phyloP scores from a whole-genome alignment of 2,888 invertebrate species.

The Limnephilus rhombicus region DNA sequence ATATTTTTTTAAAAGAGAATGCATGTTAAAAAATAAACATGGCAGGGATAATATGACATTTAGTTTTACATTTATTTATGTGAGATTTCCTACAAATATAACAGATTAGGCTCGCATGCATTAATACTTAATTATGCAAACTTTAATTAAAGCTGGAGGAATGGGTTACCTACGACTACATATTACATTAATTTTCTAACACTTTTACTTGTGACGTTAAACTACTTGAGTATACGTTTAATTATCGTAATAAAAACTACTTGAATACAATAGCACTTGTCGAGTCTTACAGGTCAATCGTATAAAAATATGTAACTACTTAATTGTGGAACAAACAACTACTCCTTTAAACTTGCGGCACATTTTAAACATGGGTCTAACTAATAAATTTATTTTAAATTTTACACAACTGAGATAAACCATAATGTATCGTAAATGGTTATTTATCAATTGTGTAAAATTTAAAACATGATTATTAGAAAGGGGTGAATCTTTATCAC shows the following conservation, averaged over 20 bases:
- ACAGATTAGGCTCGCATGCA: not conserved
- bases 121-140: not conserved
- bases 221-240: conserved; percentile 1
- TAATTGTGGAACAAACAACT: not conserved
- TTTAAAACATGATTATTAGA: too few relatives aligned
- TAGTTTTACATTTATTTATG: not conserved
- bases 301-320: conserved; percentile 21
- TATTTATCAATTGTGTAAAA: too few relatives aligned
- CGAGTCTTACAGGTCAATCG: conserved; percentile 19
- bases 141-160: not conserved
- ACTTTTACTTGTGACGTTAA: not conserved
- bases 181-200: not conserved
- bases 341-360: not conserved
- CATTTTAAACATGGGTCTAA: not conserved
- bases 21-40: not conserved
- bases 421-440: too few relatives aligned
- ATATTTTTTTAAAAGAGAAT: not conserved
- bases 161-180: not conserved
- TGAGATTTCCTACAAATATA: not conserved
- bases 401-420: too few relatives aligned
- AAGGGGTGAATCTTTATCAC: not conserved
- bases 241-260: not conserved
- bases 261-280: conserved; percentile 12
- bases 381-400: too few relatives aligned
- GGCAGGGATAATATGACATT: not conserved